Evolutionary conservation across 2,113 vertebrate species (phyloP).

Genomic region (Turnix velox): DNA sequence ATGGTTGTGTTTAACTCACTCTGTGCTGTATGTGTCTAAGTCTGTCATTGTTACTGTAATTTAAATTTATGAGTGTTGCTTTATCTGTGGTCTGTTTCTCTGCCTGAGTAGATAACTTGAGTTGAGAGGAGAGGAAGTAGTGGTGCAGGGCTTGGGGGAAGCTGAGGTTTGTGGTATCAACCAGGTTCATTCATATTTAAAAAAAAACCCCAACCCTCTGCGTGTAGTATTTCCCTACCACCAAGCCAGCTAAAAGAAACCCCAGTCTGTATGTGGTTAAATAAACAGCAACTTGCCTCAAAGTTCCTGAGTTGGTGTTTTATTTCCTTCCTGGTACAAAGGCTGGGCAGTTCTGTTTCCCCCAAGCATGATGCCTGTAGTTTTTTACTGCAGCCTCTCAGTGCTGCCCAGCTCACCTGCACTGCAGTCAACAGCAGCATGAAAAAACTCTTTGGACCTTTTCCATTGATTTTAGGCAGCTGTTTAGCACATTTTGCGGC

Average conservation of each 20-base stretch:
- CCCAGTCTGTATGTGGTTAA: background rate
- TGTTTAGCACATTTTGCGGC: background rate
- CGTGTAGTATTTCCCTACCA: background rate
- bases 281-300: background rate
- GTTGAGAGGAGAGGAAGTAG: background rate
- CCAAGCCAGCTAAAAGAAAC: background rate
- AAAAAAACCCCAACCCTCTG: background rate
- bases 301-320: background rate
- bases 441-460: background rate
- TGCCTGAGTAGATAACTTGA: background rate
- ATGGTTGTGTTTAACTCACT: background rate
- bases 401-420: background rate
- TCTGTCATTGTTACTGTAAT: background rate
- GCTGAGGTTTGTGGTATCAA: background rate
- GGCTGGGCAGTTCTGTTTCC: background rate
- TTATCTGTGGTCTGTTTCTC: background rate
- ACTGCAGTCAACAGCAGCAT: constrained; percentile 10
- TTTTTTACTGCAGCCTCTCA: constrained; percentile 1
- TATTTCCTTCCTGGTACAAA: background rate
- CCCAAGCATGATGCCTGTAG: background rate
- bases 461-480: background rate
- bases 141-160: background rate
- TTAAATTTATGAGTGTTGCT: background rate
- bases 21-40: background rate
- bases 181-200: background rate